Evolutionary conservation across 2,797 vertebrate genomes (phyloP).

Genomic region (Acrossocheilus fasciatus): DNA sequence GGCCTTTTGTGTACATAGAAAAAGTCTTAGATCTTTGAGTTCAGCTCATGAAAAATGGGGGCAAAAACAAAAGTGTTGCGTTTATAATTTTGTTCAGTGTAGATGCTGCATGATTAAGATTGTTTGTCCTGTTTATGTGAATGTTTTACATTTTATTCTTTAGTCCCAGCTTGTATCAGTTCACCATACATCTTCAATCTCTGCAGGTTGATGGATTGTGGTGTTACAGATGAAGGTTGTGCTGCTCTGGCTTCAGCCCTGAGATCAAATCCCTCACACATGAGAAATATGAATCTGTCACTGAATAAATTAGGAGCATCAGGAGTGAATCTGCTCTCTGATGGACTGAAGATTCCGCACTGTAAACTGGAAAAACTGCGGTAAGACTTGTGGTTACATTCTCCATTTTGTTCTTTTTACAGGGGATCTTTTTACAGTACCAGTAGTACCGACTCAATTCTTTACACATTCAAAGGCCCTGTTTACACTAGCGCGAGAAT

Average conservation of each 20-base stretch:
- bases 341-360: no score
- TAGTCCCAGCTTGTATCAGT: not conserved
- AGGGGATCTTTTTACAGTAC: not conserved
- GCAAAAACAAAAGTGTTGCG: no score
- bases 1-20: no score
- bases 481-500: no score
- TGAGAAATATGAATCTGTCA: not conserved
- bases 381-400: not conserved
- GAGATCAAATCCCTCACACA: not conserved
- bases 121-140: not conserved
- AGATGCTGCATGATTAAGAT: not conserved
- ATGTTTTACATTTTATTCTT: not conserved
- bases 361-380: no score
- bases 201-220: not conserved
- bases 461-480: no score
- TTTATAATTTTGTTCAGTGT: not conserved
- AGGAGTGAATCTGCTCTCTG: no score
- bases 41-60: no score
- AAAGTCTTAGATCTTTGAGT: no score
- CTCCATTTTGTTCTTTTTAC: not conserved
- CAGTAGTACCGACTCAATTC: no score
- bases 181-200: not conserved
- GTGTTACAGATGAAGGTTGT: not conserved
- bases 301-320: not conserved
- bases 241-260: not conserved